phyloP scores from a whole-genome alignment of 2,888 invertebrate genomes.

The Nomada ferruginata region DNA sequence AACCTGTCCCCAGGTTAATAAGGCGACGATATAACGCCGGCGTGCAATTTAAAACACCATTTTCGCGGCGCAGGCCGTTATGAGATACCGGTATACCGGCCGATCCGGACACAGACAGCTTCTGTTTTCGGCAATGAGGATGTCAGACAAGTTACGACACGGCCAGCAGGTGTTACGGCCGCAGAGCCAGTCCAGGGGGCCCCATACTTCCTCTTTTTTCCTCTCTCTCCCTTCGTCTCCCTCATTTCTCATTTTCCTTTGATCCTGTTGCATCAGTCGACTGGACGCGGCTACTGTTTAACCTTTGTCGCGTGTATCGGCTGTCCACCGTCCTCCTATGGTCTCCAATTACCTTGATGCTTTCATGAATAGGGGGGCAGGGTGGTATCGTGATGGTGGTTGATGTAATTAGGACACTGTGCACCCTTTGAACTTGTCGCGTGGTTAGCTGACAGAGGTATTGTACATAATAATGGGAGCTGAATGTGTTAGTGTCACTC shows the following conservation, averaged over 20 bases:
- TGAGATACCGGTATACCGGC: slow-evolving; percentile 70
- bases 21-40: slow-evolving; percentile 68
- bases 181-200: slow-evolving; percentile 33
- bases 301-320: slow-evolving; percentile 46
- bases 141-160: slow-evolving; percentile 75
- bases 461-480: neutral
- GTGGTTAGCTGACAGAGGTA: neutral
- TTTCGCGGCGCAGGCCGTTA: slow-evolving; percentile 72
- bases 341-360: slow-evolving; percentile 40
- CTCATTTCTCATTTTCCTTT: slow-evolving; percentile 43
- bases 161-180: slow-evolving; percentile 67
- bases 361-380: neutral
- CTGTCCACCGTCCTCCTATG: slow-evolving; percentile 37
- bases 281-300: slow-evolving; percentile 35
- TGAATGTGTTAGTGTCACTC: neutral
- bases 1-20: slow-evolving; percentile 29
- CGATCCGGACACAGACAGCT: slow-evolving; percentile 68
- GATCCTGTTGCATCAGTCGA: slow-evolving; percentile 25
- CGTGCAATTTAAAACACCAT: slow-evolving; percentile 70
- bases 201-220: slow-evolving; percentile 32
- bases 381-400: neutral
- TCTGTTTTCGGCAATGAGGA: slow-evolving; percentile 79
- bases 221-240: neutral
- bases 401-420: neutral
- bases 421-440: neutral